Evolutionary conservation across 2,888 invertebrate genomes (phyloP).

Genomic region (Brachycybe producta): DNA sequence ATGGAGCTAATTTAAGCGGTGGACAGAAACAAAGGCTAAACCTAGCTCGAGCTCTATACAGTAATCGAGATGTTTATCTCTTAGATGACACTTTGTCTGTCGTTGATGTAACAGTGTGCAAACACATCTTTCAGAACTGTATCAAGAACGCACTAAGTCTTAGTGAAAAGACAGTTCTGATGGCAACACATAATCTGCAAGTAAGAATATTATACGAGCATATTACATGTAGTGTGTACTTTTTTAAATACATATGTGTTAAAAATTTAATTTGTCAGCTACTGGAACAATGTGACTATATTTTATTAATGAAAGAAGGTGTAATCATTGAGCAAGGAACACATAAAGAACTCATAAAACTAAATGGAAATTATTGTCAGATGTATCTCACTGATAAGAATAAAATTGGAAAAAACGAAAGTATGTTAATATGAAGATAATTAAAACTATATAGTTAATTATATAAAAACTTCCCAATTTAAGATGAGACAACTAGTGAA

Average conservation of each 20-base stretch:
- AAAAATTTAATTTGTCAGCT: too few relatives aligned
- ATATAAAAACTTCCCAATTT: too few relatives aligned
- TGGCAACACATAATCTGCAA: constrained; percentile 31
- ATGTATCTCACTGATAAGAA: constrained; percentile 14
- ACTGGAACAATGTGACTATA: constrained; percentile 44
- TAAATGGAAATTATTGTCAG: constrained; percentile 32
- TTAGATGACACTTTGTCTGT: constrained; percentile 46
- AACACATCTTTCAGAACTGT: constrained; percentile 40
- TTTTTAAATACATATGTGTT: too few relatives aligned
- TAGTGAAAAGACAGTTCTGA: constrained; percentile 31
- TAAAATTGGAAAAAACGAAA: too few relatives aligned
- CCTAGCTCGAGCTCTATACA: constrained; percentile 45
- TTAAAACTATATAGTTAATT: too few relatives aligned
- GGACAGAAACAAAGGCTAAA: constrained; percentile 45
- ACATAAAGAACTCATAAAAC: constrained; percentile 34
- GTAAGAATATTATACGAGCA: too few relatives aligned
- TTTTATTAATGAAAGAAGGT: constrained; percentile 45
- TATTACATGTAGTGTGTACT: too few relatives aligned
- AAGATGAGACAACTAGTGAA: too few relatives aligned
- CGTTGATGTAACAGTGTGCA: constrained; percentile 41
- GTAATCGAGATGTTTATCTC: constrained; percentile 39
- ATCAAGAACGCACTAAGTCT: constrained; percentile 29
- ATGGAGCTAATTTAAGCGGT: constrained; percentile 38
- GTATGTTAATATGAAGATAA: too few relatives aligned
- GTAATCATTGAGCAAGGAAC: constrained; percentile 42